phyloP scores from a whole-genome alignment of 1,140 invertebrate species.

The Drosophila ambigua region DNA sequence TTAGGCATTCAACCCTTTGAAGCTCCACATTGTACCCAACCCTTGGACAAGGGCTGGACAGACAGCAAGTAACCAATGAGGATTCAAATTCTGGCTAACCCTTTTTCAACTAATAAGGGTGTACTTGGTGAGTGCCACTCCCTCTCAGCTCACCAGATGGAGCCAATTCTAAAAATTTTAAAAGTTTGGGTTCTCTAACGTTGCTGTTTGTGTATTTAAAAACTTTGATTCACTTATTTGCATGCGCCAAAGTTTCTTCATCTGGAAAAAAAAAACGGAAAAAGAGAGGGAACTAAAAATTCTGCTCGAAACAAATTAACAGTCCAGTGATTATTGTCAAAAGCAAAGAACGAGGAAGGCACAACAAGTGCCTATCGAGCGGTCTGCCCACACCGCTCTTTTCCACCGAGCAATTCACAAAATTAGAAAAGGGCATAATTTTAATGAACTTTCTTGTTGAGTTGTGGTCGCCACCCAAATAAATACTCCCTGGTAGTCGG shows the following conservation, averaged over 20 bases:
- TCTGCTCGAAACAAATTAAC: conserved; percentile 74
- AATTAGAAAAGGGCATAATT: conserved; percentile 83
- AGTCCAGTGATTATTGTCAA: conserved; percentile 82
- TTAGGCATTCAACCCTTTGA: conserved; percentile 63
- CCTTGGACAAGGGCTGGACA: conserved; percentile 57
- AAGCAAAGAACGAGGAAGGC: conserved; percentile 71
- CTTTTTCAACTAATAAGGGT: conserved; percentile 48
- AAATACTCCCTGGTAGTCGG: conserved; percentile 53
- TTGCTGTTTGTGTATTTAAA: conserved; percentile 23
- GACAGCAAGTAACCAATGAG: conserved; percentile 45
- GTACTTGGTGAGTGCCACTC: conserved; percentile 27
- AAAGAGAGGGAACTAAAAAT: conserved; percentile 30
- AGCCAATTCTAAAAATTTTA: conserved; percentile 4
- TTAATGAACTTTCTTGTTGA: conserved; percentile 76
- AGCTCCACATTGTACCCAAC: conserved; percentile 27
- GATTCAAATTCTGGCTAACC: conserved; percentile 44
- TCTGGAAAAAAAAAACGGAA: conserved; percentile 65
- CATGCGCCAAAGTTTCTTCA: conserved; percentile 79
- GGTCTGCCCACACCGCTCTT: conserved; percentile 1
- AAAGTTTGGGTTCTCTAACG: conserved; percentile 30
- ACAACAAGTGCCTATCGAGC: conserved; percentile 72
- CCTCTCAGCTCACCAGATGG: conserved; percentile 4
- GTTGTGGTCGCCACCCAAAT: conserved; percentile 31
- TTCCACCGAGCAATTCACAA: conserved; percentile 48
- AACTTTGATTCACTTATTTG: conserved; percentile 81